Evolutionary conservation across 2,888 invertebrate genomes (phyloP).

Genomic region (Pegoplata infirma): DNA sequence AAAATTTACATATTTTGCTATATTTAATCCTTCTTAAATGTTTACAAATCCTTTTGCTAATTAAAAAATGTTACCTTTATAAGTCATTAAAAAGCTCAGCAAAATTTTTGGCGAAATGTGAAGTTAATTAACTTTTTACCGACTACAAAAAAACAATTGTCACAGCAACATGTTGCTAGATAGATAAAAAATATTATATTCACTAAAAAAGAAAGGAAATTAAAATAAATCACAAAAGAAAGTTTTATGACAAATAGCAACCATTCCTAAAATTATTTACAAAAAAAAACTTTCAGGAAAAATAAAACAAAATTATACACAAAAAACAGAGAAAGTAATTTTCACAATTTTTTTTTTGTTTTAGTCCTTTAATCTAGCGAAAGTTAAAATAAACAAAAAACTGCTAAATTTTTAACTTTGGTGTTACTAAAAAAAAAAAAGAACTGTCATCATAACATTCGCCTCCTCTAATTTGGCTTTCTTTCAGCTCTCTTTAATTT

Average conservation of each 20-base stretch:
- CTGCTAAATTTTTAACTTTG: background rate
- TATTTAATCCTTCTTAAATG: no score
- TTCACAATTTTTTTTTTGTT: background rate
- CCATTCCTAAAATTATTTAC: background rate
- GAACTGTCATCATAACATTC: constrained; percentile 34
- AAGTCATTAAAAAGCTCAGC: background rate
- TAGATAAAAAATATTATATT: background rate
- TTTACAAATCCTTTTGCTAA: background rate
- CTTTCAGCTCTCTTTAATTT: background rate
- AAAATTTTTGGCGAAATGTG: constrained; percentile 1
- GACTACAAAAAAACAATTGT: background rate
- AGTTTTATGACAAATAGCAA: background rate
- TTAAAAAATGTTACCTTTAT: background rate
- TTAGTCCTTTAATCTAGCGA: constrained; percentile 35
- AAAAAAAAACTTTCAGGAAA: background rate
- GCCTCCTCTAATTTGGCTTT: no score
- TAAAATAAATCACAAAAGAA: background rate
- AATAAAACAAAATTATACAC: background rate
- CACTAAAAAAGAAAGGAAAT: background rate
- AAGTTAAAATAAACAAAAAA: constrained; percentile 25
- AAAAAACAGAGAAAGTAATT: background rate
- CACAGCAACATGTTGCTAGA: constrained; percentile 31
- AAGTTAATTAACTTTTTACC: constrained; percentile 25
- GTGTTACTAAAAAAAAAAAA: background rate
- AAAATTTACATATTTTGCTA: no score